These are phyloP conservation scores for Synanthedon tipuliformis DNA, from an alignment of 2,888 invertebrate species.

Conservation along the genomic window DNA sequence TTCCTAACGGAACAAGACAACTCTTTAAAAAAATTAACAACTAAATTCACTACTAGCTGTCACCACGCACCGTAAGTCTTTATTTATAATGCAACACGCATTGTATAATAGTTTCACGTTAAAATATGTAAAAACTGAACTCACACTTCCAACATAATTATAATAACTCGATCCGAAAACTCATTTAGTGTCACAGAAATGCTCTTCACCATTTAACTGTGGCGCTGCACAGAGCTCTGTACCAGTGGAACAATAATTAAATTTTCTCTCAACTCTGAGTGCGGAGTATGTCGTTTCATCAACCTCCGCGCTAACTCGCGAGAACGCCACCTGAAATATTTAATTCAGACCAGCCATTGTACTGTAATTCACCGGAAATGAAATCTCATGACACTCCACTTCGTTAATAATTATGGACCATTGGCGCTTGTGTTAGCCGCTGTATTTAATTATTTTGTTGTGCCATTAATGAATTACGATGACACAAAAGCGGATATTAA, in stretches of 20 bases:
- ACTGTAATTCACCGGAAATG: slow-evolving; percentile 45
- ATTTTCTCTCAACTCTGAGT: slow-evolving; percentile 52
- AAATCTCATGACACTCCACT: slow-evolving; percentile 30
- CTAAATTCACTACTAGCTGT: too few species aligned
- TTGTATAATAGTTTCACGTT: too few species aligned
- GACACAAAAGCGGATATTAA: too few species aligned
- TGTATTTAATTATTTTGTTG: not conserved
- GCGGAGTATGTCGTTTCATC: slow-evolving; percentile 57
- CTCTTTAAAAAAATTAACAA: too few species aligned
- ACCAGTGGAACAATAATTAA: slow-evolving; percentile 60
- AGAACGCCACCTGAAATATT: slow-evolving; percentile 53
- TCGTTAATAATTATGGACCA: not conserved
- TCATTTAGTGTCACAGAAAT: slow-evolving; percentile 53
- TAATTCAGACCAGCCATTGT: slow-evolving; percentile 47
- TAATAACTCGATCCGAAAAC: slow-evolving; percentile 47
- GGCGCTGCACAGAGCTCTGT: slow-evolving; percentile 16
- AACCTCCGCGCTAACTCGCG: slow-evolving; percentile 50
- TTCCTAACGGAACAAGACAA: too few species aligned
- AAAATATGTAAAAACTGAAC: too few species aligned
- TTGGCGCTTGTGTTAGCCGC: not conserved
- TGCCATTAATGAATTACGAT: not conserved
- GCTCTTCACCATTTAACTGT: slow-evolving; percentile 51
- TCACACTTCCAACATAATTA: slow-evolving; percentile 18
- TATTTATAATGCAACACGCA: too few species aligned
- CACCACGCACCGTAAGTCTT: too few species aligned